Conservation (phyloP, 2,113 vertebrate genomes). For the Oxyruncus cristatus region DNA sequence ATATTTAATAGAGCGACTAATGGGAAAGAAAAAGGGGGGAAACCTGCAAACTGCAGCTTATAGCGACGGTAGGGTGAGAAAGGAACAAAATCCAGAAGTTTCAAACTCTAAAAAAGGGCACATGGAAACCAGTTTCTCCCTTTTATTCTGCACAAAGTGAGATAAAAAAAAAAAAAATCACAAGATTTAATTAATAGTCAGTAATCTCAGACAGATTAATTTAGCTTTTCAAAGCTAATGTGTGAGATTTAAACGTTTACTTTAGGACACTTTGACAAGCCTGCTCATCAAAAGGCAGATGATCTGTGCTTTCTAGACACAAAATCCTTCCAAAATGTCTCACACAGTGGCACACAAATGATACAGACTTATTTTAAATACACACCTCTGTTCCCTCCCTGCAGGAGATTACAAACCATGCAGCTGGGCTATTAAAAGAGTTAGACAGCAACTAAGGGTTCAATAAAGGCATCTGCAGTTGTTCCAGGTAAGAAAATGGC, state of each 20-base stretch:
- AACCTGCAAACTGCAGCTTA: neutral
- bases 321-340: neutral
- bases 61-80: neutral
- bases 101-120: neutral
- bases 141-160: neutral
- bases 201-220: neutral
- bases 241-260: neutral
- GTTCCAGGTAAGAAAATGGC: neutral
- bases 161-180: neutral
- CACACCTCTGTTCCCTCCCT: neutral
- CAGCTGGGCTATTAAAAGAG: neutral
- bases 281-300: neutral
- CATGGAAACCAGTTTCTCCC: neutral
- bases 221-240: neutral
- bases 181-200: neutral
- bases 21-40: constrained; percentile 29
- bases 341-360: neutral
- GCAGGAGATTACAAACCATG: neutral
- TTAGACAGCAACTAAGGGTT: neutral
- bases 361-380: neutral
- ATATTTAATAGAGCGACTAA: constrained; percentile 69
- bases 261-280: neutral
- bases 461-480: neutral
- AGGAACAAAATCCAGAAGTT: constrained; percentile 21
- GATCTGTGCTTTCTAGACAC: neutral